Evolutionary conservation across 2,797 vertebrate species (phyloP).

Genomic region (Typhlichthys subterraneus): DNA sequence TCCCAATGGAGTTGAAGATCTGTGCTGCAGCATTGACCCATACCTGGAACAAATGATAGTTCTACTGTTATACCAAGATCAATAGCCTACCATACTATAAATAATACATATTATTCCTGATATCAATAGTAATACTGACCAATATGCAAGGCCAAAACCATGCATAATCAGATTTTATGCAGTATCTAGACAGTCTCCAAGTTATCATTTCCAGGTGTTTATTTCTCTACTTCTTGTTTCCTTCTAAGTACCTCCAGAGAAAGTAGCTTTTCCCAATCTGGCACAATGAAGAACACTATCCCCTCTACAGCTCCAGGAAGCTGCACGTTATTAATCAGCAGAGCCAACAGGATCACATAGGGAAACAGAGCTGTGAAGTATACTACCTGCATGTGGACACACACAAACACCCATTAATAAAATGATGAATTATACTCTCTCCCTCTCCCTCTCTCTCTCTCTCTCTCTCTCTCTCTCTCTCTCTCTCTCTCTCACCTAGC

Average conservation of each 20-base stretch:
- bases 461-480: neutral
- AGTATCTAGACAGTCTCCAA: too few species aligned
- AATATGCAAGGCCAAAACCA: neutral
- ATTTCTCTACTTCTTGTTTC: neutral
- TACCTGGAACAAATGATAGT: constrained; percentile 61
- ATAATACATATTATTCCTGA: neutral
- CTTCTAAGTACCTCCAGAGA: constrained; percentile 65
- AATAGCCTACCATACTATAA: neutral
- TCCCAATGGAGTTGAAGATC: constrained; percentile 84
- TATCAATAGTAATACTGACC: neutral
- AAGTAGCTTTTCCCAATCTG: constrained; percentile 73
- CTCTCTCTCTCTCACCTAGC: constrained; percentile 64
- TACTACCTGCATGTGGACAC: constrained; percentile 67
- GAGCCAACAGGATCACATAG: constrained; percentile 74
- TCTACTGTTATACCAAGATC: too few species aligned
- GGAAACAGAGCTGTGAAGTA: constrained; percentile 82
- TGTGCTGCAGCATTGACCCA: constrained; percentile 83
- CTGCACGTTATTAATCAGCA: constrained; percentile 79
- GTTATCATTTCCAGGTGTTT: neutral
- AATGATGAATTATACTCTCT: neutral
- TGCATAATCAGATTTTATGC: too few species aligned
- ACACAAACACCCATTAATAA: constrained; percentile 1
- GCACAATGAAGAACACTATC: constrained; percentile 78
- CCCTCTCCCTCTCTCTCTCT: neutral
- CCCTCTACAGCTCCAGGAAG: constrained; percentile 78